Evolutionary conservation across 2,797 vertebrate genomes (phyloP).

Genomic region (Gallinago stenura): DNA sequence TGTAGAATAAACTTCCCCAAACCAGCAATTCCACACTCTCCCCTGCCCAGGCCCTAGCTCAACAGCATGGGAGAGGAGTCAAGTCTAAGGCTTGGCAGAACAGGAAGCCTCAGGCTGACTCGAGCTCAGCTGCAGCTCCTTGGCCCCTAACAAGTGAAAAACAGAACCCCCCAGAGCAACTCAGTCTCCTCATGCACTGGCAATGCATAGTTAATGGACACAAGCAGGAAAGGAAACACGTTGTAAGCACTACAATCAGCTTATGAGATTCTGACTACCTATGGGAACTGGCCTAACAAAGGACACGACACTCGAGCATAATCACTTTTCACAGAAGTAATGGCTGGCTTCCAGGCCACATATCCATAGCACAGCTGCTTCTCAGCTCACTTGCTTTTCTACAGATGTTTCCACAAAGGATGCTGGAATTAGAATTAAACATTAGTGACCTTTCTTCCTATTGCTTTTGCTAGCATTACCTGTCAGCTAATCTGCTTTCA

Average conservation of each 20-base stretch:
- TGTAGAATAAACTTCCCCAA: neutral
- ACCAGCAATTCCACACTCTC: neutral
- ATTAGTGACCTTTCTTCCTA: neutral
- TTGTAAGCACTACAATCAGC: neutral
- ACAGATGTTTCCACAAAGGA: neutral
- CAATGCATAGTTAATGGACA: neutral
- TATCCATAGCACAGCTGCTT: neutral
- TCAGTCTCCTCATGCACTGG: neutral
- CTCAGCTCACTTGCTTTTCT: neutral
- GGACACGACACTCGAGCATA: fast-evolving
- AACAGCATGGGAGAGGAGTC: neutral
- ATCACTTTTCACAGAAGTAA: neutral
- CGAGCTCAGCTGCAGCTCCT: neutral
- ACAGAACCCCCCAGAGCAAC: neutral
- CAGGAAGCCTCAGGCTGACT: neutral
- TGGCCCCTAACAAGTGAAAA: neutral
- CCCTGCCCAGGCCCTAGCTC: neutral
- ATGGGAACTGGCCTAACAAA: neutral
- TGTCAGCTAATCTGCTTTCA: neutral
- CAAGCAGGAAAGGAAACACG: neutral
- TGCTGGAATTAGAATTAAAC: neutral
- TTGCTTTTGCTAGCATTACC: neutral
- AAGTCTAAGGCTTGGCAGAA: neutral
- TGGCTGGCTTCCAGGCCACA: neutral
- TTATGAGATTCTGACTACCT: neutral